phyloP scores from a whole-genome alignment of 2,797 vertebrate genomes.

The Tapera naevia region DNA sequence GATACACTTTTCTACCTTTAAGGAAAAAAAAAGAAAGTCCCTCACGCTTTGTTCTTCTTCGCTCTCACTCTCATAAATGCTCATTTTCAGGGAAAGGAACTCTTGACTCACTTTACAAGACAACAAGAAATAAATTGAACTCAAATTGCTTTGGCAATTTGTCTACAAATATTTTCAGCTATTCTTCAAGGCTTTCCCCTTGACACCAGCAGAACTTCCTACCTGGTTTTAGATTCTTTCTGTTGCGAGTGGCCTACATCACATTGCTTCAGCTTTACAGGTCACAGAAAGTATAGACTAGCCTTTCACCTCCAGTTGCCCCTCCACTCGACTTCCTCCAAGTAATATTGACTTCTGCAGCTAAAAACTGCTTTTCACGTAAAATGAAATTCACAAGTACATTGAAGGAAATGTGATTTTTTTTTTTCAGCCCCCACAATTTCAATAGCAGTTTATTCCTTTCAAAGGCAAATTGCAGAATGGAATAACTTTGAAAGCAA shows the following conservation, averaged over 20 bases:
- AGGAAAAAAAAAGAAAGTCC: not conserved
- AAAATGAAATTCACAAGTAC: conserved; percentile 72
- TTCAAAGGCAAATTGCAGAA: conserved; percentile 70
- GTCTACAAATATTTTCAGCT: conserved; percentile 41
- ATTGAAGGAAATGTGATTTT: conserved; percentile 63
- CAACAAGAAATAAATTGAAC: conserved; percentile 29
- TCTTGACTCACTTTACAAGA: conserved; percentile 6
- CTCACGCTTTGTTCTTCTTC: not conserved
- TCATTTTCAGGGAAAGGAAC: not conserved
- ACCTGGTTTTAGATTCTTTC: conserved; percentile 3
- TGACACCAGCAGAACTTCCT: conserved; percentile 26
- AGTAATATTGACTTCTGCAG: conserved; percentile 59
- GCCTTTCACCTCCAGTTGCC: conserved; percentile 65
- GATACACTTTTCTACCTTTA: not conserved
- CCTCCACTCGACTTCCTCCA: conserved; percentile 58
- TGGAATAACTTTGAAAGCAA: conserved; percentile 71
- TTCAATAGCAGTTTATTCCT: conserved; percentile 70
- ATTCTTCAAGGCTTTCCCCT: conserved; percentile 17
- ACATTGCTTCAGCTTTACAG: conserved; percentile 45
- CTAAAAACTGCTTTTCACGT: conserved; percentile 68
- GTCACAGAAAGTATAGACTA: conserved; percentile 68
- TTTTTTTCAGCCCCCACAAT: conserved; percentile 42
- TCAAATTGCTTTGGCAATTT: not conserved
- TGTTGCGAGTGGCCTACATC: conserved; percentile 5
- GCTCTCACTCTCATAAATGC: not conserved